Evolutionary conservation across 2,113 vertebrate species (phyloP), one percentile per base, ranked within the genome.

Genomic region (Hydrochoerus hydrochaeris): DNA sequence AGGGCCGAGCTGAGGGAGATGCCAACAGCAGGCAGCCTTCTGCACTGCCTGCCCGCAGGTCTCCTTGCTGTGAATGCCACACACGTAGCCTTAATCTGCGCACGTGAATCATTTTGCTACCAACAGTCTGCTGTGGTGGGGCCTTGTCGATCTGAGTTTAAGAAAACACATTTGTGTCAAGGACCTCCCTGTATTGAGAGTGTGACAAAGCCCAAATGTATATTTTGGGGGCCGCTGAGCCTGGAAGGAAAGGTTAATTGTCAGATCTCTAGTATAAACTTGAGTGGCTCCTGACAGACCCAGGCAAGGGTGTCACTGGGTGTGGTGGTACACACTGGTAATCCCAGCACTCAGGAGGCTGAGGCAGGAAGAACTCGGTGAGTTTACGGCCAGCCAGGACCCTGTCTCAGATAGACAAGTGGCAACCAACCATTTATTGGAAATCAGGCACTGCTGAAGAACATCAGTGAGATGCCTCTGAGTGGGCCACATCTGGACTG

Each of bases 401-500:
- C 19, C 69, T 24, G 69, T 24, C 69, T 73, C 10, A n/a, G n/a
- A 73, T 20, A 35, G 65, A 71, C 22, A 69, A 7, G 13, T 3
- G 24, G 38, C 44, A 82, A 13, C 22, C 3, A 22, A 0, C 20
- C 60, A 3, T 17, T 22, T 10, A 6, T 1, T 4, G 54, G 41
- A 58, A 35, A 10, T 7, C 12, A 14, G 69, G 58, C 54, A 5
- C 30, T 63, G 57, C 63, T 19, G 19, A n/a, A 8, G 41, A 57
- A 12, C 71, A 71, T 30, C 63, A n/a, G 65, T 5, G 6, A n/a
- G 16, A 17, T 5, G 5, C 19, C 30, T 80, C 62, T 16, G 0
- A 7, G 52, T 5, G 30, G 26, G 19, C n/a, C 84, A 38, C 46
- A 16, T 10, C 67, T 11, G 9, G 67, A 17, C 1, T 16, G 60